Evolutionary conservation across 2,888 invertebrate species (phyloP).

Genomic region (Agrotis ipsilon): DNA sequence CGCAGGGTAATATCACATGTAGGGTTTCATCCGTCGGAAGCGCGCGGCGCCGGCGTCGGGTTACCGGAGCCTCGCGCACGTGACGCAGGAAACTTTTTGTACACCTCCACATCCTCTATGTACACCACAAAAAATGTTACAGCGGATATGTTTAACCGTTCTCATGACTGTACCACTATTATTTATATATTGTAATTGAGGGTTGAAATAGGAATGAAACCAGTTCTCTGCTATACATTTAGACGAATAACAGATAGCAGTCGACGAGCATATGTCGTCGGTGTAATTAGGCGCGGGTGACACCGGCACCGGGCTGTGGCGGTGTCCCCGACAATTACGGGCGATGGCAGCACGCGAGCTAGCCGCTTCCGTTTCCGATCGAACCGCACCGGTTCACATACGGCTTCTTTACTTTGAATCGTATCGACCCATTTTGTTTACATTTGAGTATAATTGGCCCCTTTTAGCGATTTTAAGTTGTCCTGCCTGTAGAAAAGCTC

Average conservation of each 20-base stretch:
- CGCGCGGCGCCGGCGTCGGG: constrained; percentile 77
- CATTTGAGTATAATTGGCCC: constrained; percentile 5
- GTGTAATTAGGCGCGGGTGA: constrained; percentile 74
- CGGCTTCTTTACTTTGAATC: constrained; percentile 76
- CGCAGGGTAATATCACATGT: constrained; percentile 68
- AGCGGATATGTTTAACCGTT: constrained; percentile 67
- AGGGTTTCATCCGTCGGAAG: constrained; percentile 86
- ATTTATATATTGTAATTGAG: constrained; percentile 30
- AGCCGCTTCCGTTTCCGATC: constrained; percentile 86
- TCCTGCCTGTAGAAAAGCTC: constrained; percentile 33
- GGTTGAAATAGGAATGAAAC: constrained; percentile 23
- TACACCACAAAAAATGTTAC: constrained; percentile 68
- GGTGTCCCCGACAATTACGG: constrained; percentile 85
- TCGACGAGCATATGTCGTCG: constrained; percentile 77
- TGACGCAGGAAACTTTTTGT: constrained; percentile 81
- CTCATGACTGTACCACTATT: constrained; percentile 54
- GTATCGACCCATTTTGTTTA: constrained; percentile 45
- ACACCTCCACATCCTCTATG: constrained; percentile 75
- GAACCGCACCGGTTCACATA: constrained; percentile 73
- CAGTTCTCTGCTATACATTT: constrained; percentile 24
- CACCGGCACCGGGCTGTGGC: constrained; percentile 69
- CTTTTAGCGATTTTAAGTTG: constrained; percentile 8
- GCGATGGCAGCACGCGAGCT: constrained; percentile 79
- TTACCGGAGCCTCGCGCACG: constrained; percentile 81
- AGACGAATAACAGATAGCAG: constrained; percentile 69